Evolutionary conservation across 2,797 vertebrate species (phyloP), one percentile per base, ranked within the genome.

Genomic region (Cynodonichthys magdalenae): DNA sequence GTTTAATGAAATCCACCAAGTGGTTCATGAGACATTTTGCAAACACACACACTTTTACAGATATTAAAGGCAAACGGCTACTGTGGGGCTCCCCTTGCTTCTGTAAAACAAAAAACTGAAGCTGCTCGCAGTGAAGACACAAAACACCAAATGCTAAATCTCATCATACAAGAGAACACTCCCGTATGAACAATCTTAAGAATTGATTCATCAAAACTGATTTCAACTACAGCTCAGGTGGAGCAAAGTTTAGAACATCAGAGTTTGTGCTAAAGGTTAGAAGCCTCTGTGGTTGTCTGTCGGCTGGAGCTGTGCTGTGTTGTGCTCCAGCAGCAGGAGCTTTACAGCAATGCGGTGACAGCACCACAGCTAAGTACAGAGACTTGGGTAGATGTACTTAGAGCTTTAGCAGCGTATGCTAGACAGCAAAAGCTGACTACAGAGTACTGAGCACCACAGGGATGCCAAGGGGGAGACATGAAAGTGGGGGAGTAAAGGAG

Each of bases 291-390:
- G 58, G 41, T 57, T 49, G 69, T 71, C 67, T 63, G 50, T 74
- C 67, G 61, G 50, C n/a, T 49, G 28, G 14, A 36, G 63, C 31
- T 34, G 31, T 34, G 31, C 53, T 53, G 53, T 69, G 72, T 66
- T 63, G 62, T 67, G 70, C 59, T 51, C 4, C 49, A 71, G 18
- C 62, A 71, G 75, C 5, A 29, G 66, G 63, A 69, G 79, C 71
- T 84, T 87, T 82, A 66, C 83, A 83, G 86, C 81, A 83, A 80
- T 89, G 87, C 81, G 44, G 86, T 85, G 87, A 85, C 85, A 85
- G 84, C 80, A 75, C 57, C 79, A 79, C 54, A 75, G 82, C 71
- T 80, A 83, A 87, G 86, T 71, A 84, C 81, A 82, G 74, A 86
- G 83, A 81, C 78, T 83, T 61, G 79, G 80, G 79, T 81, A 87